These are phyloP conservation scores for Phengaris arion DNA, from an alignment of 2,888 invertebrate genomes.

Conservation along the genomic window DNA sequence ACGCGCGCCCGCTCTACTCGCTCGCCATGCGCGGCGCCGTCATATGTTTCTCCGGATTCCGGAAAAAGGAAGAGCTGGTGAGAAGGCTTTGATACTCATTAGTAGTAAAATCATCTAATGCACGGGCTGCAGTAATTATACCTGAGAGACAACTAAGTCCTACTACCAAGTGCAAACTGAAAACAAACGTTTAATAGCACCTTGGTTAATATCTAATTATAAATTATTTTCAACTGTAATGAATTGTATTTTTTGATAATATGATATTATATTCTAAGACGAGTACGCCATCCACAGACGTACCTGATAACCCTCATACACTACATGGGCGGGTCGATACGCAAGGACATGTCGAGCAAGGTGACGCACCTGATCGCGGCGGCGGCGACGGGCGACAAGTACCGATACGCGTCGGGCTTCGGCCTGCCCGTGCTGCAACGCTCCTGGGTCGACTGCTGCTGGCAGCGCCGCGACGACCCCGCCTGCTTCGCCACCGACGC, in stretches of 20 bases:
- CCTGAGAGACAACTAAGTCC: too few relatives aligned
- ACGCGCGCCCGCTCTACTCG: slow-evolving; percentile 90
- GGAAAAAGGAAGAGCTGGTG: slow-evolving; percentile 93
- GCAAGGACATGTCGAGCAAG: slow-evolving; percentile 92
- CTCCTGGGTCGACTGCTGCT: slow-evolving; percentile 92
- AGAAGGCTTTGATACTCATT: slow-evolving; percentile 50
- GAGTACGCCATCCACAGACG: slow-evolving; percentile 78
- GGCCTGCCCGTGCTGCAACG: slow-evolving; percentile 92
- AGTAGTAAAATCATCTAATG: neutral
- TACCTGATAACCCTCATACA: slow-evolving; percentile 93
- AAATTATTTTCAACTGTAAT: too few relatives aligned
- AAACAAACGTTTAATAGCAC: too few relatives aligned
- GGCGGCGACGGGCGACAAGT: slow-evolving; percentile 93
- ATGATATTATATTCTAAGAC: neutral
- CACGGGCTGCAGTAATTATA: neutral
- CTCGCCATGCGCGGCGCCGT: slow-evolving; percentile 92
- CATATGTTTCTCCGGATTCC: slow-evolving; percentile 95
- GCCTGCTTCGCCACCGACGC: slow-evolving; percentile 86
- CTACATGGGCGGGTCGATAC: slow-evolving; percentile 97
- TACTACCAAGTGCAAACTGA: too few relatives aligned
- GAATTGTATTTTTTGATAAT: too few relatives aligned
- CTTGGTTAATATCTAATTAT: neutral
- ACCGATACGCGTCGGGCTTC: slow-evolving; percentile 94
- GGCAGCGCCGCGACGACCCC: slow-evolving; percentile 87
- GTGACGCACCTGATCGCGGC: slow-evolving; percentile 97